A percentile compares a stretch with the other conserved stretches of the same genome.
These are phyloP conservation scores for Parthenolecanium corni DNA, from an alignment of 2,888 invertebrate species.

Conservation along the genomic window DNA sequence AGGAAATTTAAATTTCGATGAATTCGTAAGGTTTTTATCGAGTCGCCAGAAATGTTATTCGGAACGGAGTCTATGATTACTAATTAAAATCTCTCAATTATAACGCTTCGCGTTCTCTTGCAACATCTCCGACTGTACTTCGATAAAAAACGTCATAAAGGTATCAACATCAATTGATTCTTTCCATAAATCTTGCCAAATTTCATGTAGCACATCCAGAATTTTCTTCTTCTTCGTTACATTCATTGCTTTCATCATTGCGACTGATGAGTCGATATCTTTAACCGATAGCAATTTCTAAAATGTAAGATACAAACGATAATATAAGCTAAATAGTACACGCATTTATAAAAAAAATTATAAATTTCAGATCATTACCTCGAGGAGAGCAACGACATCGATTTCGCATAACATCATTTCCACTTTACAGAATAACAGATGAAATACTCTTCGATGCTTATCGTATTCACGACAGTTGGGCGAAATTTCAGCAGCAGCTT, in stretches of 20 bases:
- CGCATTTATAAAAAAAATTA: neutral
- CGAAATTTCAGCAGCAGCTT: neutral
- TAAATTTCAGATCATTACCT: neutral
- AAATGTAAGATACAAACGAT: neutral
- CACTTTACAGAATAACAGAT: neutral
- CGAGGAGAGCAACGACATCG: neutral
- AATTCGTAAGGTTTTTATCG: too few relatives aligned
- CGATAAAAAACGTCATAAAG: neutral
- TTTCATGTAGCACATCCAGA: neutral
- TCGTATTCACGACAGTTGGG: neutral
- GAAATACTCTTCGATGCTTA: neutral
- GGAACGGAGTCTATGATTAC: too few relatives aligned
- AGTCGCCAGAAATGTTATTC: too few relatives aligned
- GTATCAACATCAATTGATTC: neutral
- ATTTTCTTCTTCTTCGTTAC: neutral
- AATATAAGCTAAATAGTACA: neutral
- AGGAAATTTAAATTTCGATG: too few relatives aligned
- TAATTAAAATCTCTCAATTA: neutral
- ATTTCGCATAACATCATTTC: neutral
- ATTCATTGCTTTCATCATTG: neutral
- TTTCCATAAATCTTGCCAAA: slow-evolving; percentile 2
- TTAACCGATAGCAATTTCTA: neutral
- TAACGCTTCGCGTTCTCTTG: neutral
- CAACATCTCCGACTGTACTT: neutral
- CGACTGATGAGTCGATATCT: neutral